A percentile compares a stretch with the other conserved stretches of the same genome.
Evolutionary conservation across 2,113 vertebrate genomes (phyloP).

Genomic region (Apodemus sylvaticus): DNA sequence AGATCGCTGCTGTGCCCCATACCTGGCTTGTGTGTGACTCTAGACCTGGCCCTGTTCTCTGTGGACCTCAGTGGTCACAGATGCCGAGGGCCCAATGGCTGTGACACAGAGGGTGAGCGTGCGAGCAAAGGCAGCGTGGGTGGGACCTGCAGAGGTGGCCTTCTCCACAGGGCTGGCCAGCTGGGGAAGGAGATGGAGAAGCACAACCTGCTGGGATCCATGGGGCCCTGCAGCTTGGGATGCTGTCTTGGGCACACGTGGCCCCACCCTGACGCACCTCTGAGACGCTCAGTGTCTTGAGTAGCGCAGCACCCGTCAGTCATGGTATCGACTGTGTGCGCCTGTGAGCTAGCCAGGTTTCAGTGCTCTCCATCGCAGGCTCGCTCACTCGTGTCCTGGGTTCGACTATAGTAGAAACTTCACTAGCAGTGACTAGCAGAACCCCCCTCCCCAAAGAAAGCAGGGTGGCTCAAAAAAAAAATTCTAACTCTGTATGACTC

Average conservation of each 20-base stretch:
- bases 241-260: neutral
- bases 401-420: neutral
- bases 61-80: neutral
- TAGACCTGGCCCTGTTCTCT: neutral
- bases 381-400: neutral
- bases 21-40: neutral
- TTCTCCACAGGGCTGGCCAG: neutral
- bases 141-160: fast-evolving
- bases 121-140: fast-evolving
- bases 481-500: fast-evolving
- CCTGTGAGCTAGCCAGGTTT: fast-evolving
- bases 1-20: neutral
- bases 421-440: neutral
- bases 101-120: fast-evolving
- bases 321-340: fast-evolving
- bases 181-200: neutral
- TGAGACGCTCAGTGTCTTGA: neutral
- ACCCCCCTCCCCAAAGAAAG: neutral
- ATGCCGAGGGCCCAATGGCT: neutral
- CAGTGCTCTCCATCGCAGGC: fast-evolving
- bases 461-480: neutral
- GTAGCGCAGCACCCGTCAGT: fast-evolving
- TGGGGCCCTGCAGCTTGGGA: neutral
- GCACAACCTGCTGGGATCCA: neutral
- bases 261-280: neutral